Evolutionary conservation across 2,888 invertebrate genomes (phyloP), one percentile per base, ranked within the genome.

Genomic region (Busseola fusca): DNA sequence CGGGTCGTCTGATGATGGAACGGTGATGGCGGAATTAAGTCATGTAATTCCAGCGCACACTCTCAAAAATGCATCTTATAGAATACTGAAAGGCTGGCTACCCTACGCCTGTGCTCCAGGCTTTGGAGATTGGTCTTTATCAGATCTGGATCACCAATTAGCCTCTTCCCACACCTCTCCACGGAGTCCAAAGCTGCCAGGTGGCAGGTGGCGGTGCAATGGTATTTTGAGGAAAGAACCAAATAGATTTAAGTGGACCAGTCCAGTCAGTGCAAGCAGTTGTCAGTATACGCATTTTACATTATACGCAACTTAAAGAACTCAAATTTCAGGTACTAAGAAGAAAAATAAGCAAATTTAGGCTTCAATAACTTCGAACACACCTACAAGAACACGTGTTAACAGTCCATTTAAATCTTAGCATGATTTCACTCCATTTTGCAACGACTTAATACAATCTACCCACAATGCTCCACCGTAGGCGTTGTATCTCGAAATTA

Each of bases 401-500:
- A 21, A 63, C 16, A 69, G 12, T 58, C 7, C 12, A 48, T 12
- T 58, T 21, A 16, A 80, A 72, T 80, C 69, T 48, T 40, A 64
- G 21, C 21, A 65, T 78, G 64, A 78, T 57, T 66, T 82, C 71
- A 82, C 64, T 67, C 37, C 12, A 64, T 82, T 82, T 82, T 59
- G 42, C 48, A 80, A 83, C 59, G 27, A 52, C 54, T 72, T 64
- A 64, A 69, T 48, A 59, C 64, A 72, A 64, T 76, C 72, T 71
- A 74, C 74, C 78, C 65, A 76, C 84, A 76, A 78, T 62, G 27
- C 37, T 52, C 40, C 16, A 34, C 6, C 45, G 77, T 72, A 80
- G 77, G 77, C 74, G 72, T 80, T 64, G 57, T 57, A 79, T 68
- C 81, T 75, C 72, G 74, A 77, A 81, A 85, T 85, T 80, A 84